Conservation (phyloP, 2,888 invertebrate genomes). For the Parnassius glacialis region DNA sequence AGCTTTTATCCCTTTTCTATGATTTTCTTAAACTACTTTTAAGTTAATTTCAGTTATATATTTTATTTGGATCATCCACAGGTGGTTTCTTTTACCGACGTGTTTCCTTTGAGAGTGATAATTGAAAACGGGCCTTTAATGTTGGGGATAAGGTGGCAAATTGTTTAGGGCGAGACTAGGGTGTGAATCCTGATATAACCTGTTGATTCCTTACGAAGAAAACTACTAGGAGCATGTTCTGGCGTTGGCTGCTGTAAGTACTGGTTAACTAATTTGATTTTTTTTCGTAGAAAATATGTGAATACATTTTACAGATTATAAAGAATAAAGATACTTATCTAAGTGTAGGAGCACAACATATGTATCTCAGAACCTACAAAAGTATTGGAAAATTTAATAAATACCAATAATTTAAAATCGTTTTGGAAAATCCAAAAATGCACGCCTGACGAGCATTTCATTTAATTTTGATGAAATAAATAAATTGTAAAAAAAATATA, state of each 20-base stretch:
- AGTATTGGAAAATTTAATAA: too few relatives aligned
- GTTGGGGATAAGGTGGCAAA: constrained; percentile 57
- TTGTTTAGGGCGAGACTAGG: constrained; percentile 50
- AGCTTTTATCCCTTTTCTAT: too few relatives aligned
- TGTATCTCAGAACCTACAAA: too few relatives aligned
- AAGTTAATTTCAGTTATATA: constrained; percentile 22
- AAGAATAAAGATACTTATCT: too few relatives aligned
- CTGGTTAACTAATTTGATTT: constrained; percentile 19
- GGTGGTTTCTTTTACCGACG: constrained; percentile 53
- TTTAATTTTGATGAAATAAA: too few relatives aligned
- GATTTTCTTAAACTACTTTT: not conserved
- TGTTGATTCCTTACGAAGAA: constrained; percentile 67
- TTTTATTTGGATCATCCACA: constrained; percentile 54
- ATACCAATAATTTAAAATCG: too few relatives aligned
- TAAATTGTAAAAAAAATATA: too few relatives aligned
- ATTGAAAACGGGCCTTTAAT: constrained; percentile 60
- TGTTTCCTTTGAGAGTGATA: constrained; percentile 42
- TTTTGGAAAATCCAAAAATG: too few relatives aligned
- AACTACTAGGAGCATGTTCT: constrained; percentile 65
- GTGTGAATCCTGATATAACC: constrained; percentile 70
- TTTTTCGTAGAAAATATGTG: not conserved
- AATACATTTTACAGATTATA: too few relatives aligned
- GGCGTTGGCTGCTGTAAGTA: constrained; percentile 68
- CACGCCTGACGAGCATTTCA: too few relatives aligned
- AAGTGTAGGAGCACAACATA: too few relatives aligned